Conservation (phyloP, 2,797 vertebrate genomes). For the Crocodylus rhombifer region DNA sequence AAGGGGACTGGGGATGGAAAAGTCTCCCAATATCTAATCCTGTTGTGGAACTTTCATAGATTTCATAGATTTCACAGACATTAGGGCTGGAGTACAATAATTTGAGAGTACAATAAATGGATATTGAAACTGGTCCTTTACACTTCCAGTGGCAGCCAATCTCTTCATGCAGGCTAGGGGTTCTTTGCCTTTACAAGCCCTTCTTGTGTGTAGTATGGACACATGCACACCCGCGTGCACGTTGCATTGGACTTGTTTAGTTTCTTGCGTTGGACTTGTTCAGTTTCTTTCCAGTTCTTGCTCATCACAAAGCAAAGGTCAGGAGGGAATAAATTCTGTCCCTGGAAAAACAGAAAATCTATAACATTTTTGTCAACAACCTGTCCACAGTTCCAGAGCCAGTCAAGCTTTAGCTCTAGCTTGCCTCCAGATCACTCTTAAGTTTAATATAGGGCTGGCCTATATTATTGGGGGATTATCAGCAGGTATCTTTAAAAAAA, state of each 20-base stretch:
- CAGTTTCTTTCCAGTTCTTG: neutral
- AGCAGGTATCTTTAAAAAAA: neutral
- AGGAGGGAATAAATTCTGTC: neutral
- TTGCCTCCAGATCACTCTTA: neutral
- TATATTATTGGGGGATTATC: neutral
- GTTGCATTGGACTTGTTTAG: neutral
- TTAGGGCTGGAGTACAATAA: too few species aligned
- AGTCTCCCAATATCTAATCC: neutral
- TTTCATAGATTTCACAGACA: too few species aligned
- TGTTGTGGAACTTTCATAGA: neutral
- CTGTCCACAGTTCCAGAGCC: neutral
- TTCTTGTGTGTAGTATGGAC: neutral
- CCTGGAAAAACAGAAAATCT: neutral
- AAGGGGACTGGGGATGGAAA: neutral
- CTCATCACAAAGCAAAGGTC: neutral
- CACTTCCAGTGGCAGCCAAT: neutral
- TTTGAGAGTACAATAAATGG: neutral
- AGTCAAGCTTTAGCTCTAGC: neutral
- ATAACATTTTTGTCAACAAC: neutral
- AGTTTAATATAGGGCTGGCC: neutral
- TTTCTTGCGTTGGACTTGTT: neutral
- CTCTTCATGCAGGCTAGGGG: neutral
- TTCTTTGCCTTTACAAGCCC: neutral
- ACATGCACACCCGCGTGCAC: neutral
- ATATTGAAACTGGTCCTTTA: neutral